These are phyloP conservation scores for Scatophagus argus DNA, from an alignment of 2,113 vertebrate species.

Conservation along the genomic window DNA sequence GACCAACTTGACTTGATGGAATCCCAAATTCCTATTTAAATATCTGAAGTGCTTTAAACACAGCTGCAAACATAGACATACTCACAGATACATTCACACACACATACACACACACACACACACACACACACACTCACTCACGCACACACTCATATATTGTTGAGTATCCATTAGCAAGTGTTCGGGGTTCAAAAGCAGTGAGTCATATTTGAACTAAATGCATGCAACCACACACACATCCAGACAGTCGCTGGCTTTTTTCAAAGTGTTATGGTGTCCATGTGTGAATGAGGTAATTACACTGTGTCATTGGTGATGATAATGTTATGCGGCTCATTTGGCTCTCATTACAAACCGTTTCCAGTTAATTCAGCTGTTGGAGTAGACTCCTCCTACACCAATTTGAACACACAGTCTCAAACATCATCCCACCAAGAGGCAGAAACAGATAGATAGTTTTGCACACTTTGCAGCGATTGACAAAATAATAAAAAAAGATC, in stretches of 20 bases:
- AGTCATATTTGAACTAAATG: constrained; percentile 44
- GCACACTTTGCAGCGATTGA: neutral
- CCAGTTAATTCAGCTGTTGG: constrained; percentile 30
- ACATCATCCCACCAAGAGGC: neutral
- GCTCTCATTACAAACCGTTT: constrained; percentile 46
- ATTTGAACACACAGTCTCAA: neutral
- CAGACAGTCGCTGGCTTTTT: constrained; percentile 43
- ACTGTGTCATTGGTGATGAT: constrained; percentile 46
- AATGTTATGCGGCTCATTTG: constrained; percentile 52
- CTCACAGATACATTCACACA: constrained; percentile 5
- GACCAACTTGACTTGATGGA: constrained; percentile 27
- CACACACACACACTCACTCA: constrained; percentile 14
- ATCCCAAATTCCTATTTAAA: constrained; percentile 30
- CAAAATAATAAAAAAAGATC: constrained; percentile 9
- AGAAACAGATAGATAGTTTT: constrained; percentile 1
- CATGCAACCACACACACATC: constrained; percentile 22
- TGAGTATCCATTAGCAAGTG: constrained; percentile 54
- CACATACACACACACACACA: constrained; percentile 7
- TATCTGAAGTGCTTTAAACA: constrained; percentile 45
- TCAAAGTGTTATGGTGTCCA: constrained; percentile 64
- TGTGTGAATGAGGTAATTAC: constrained; percentile 79
- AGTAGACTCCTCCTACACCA: constrained; percentile 5
- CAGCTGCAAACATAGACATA: constrained; percentile 31
- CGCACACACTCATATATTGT: neutral
- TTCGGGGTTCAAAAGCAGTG: constrained; percentile 63